A percentile compares a stretch with the other conserved stretches of the same genome.
phyloP scores from a whole-genome alignment of 37 sponge, comb jelly and placozoan species.

The Dysidea cf. avara region DNA sequence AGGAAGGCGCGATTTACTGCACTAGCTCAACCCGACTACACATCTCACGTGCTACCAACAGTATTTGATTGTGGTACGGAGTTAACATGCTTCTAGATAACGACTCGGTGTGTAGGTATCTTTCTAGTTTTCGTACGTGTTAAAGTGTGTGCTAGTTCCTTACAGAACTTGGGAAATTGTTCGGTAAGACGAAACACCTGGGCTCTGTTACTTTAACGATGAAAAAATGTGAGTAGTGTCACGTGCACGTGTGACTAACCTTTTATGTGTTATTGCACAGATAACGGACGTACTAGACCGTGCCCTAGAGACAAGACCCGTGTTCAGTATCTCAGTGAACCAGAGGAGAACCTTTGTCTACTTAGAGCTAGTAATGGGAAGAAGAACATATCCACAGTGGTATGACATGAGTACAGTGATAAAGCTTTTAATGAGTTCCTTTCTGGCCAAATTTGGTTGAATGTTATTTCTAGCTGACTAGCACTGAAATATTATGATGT shows the following conservation, averaged over 20 bases:
- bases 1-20: too few species aligned
- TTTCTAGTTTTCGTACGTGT: too few species aligned
- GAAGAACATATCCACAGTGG: constrained; percentile 70
- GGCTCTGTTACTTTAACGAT: constrained; percentile 70
- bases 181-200: constrained; percentile 49
- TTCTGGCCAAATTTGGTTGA: neutral
- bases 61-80: too few species aligned
- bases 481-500: neutral
- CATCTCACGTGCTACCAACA: too few species aligned
- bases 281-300: constrained; percentile 67
- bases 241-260: too few species aligned
- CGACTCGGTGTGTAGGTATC: too few species aligned
- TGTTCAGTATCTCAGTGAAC: constrained; percentile 25
- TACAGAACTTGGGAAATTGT: constrained; percentile 53
- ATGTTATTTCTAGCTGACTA: neutral
- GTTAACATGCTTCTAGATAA: too few species aligned
- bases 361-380: constrained; percentile 70
- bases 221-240: constrained; percentile 70
- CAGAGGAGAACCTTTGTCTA: constrained; percentile 71
- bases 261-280: constrained; percentile 9
- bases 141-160: constrained; percentile 61
- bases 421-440: neutral
- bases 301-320: constrained; percentile 6
- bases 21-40: too few species aligned
- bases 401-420: too few species aligned